A percentile compares a stretch with the other conserved stretches of the same genome.
Conservation (phyloP, 2,113 vertebrate genomes). For the Pygoscelis adeliae region DNA sequence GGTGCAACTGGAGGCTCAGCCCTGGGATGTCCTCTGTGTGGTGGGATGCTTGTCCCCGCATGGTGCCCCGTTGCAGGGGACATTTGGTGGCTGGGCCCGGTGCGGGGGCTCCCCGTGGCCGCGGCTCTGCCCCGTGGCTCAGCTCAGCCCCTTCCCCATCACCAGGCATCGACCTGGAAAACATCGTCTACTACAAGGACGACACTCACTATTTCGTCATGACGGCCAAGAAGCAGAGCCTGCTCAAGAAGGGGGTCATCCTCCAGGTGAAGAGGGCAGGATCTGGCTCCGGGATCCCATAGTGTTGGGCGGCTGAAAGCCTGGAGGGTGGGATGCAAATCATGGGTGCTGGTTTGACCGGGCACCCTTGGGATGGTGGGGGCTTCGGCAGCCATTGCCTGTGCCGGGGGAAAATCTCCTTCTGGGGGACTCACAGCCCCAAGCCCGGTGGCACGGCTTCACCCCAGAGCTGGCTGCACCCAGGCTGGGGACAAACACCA, state of each 20-base stretch:
- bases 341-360: background rate
- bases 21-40: background rate
- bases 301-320: background rate
- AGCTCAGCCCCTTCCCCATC: background rate
- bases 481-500: background rate
- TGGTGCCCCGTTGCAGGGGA: background rate
- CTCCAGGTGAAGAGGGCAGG: constrained; percentile 78
- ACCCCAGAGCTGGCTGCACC: background rate
- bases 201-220: constrained; percentile 98
- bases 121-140: background rate
- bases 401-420: background rate
- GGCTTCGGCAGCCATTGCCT: background rate
- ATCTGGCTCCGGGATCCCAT: rapidly evolving
- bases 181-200: constrained; percentile 97
- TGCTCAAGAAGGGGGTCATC: constrained; percentile 89
- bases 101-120: background rate
- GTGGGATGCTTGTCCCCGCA: rapidly evolving
- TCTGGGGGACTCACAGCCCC: background rate
- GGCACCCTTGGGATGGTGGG: no score
- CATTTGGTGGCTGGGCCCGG: background rate
- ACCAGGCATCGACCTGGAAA: constrained; percentile 94
- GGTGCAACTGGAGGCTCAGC: background rate
- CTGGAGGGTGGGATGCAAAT: background rate
- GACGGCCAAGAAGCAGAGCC: constrained; percentile 96
- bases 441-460: background rate